Base-by-base conservation (phyloP, 2,888 invertebrate genomes). In the Caenorhabditis sp. region DNA sequence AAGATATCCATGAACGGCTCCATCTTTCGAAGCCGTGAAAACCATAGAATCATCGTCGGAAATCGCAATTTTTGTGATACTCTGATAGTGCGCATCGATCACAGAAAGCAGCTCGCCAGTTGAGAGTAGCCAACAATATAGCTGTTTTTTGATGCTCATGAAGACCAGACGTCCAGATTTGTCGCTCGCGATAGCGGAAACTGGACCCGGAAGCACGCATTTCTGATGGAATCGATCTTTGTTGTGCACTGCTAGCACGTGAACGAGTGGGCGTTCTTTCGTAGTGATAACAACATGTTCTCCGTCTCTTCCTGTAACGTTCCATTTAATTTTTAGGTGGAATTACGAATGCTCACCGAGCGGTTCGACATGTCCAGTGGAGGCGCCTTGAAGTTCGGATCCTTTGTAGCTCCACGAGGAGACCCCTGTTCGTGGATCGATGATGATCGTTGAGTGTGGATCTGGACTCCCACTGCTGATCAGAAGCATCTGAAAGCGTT, bases 321-420 rank as follows among this genome's bases (percentile, higher is more conserved):
- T n/a, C n/a, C n/a, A n/a, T n/a, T n/a, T n/a, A n/a, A n/a, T n/a
- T n/a, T n/a, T n/a, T n/a, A n/a, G n/a, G n/a, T n/a, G n/a, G n/a
- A n/a, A n/a, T n/a, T n/a, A n/a, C n/a, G n/a, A n/a, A n/a, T n/a
- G n/a, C n/a, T n/a, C 46, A 82, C 86, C 86, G 1, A 85, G 58
- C n/a, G 83, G 81, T 30, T 73, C 79, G 1, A 81, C 81, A 9
- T 58, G 46, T 9, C 81, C 79, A n/a, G 81, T 63, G 3, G 71
- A 71, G 6, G 79, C 83, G 8, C 83, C 82, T 66, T 86, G 84
- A 15, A 86, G 59, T 48, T 87, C 86, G 13, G 80, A 75, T 43
- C 86, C 86, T 59, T 85, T 87, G 62, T 83, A 84, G 39, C 80
- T 83, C 85, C 86, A 86, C 8, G 79, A 41, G 7, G 81, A 70